These are phyloP conservation scores for Orthosia cruda DNA, from an alignment of 2,888 invertebrate species.

Conservation along the genomic window DNA sequence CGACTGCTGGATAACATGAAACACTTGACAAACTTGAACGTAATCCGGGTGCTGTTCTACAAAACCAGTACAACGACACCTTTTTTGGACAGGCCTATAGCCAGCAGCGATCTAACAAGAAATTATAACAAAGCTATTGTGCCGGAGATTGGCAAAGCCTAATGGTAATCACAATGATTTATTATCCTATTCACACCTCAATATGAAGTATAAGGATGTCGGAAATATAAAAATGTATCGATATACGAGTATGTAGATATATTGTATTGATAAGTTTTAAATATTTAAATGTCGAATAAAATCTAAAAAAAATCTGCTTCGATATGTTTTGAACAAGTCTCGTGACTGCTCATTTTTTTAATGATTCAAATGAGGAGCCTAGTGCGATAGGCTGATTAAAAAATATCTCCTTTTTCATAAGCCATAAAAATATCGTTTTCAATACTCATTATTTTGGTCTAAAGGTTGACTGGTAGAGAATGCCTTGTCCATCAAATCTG, in stretches of 20 bases:
- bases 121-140: constrained; percentile 32
- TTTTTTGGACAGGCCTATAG: constrained; percentile 13
- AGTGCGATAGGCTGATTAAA: neutral
- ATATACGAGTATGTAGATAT: neutral
- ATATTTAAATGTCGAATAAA: neutral
- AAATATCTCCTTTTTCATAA: too few species aligned
- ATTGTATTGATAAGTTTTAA: neutral
- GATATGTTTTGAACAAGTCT: neutral
- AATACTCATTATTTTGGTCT: too few species aligned
- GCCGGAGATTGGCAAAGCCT: constrained; percentile 31
- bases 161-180: constrained; percentile 47
- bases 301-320: too few species aligned
- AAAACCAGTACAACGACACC: constrained; percentile 11
- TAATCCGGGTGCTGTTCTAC: constrained; percentile 5
- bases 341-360: neutral
- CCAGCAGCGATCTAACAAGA: constrained; percentile 26
- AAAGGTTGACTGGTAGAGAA: too few species aligned
- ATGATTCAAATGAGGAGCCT: fast-evolving
- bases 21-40: neutral
- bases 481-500: too few species aligned
- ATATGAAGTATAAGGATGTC: constrained; percentile 16
- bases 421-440: too few species aligned
- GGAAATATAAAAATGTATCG: neutral
- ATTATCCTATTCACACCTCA: constrained; percentile 46
- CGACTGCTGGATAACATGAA: neutral